phyloP scores from a whole-genome alignment of 2,113 vertebrate genomes.

The Talpa occidentalis region DNA sequence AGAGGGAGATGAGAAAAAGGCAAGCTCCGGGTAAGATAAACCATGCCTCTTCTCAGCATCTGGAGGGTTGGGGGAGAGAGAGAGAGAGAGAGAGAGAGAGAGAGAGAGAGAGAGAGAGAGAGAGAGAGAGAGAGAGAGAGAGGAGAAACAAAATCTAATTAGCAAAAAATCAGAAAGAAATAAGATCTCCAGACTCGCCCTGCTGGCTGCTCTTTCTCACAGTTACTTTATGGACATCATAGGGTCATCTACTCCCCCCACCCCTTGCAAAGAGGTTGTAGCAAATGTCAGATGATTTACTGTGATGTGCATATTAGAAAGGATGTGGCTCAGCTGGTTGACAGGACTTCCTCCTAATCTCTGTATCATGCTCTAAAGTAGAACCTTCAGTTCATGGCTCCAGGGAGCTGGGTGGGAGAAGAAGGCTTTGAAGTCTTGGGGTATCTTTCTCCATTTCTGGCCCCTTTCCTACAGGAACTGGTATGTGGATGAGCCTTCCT shows the following conservation, averaged over 20 bases:
- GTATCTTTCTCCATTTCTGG: not conserved
- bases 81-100: not conserved
- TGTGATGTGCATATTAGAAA: not conserved
- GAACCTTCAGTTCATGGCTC: not conserved
- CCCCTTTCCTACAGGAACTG: constrained; percentile 90
- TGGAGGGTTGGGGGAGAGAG: no score
- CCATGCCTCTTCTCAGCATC: not conserved
- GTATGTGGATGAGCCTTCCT: constrained; percentile 95
- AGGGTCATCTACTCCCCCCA: constrained; percentile 10
- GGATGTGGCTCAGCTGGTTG: not conserved
- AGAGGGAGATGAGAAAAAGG: not conserved
- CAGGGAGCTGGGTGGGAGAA: not conserved
- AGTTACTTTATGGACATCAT: constrained; percentile 33
- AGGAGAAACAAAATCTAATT: not conserved
- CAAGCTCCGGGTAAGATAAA: not conserved
- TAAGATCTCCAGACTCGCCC: not conserved
- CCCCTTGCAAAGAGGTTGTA: constrained; percentile 50
- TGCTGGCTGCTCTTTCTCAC: constrained; percentile 15
- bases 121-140: not conserved
- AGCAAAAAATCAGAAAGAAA: constrained; percentile 27
- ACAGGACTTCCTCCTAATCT: not conserved
- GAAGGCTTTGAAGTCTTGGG: not conserved
- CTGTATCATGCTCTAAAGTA: not conserved
- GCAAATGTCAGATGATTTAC: constrained; percentile 59
- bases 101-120: not conserved